These are phyloP conservation scores for Ophiodon elongatus DNA, from an alignment of 2,113 vertebrate species.

Conservation along the genomic window DNA sequence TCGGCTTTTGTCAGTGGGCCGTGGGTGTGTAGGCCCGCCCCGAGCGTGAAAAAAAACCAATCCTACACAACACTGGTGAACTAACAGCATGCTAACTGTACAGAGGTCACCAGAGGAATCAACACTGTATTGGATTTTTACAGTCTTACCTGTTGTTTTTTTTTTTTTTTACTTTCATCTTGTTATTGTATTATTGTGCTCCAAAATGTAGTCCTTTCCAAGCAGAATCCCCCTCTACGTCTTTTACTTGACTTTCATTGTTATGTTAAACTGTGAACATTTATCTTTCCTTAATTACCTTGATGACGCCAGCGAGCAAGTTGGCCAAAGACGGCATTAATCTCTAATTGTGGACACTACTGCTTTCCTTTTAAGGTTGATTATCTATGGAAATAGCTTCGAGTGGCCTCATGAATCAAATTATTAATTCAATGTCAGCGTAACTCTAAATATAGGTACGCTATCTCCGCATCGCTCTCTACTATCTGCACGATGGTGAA, in stretches of 20 bases:
- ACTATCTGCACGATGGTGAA: constrained; percentile 46
- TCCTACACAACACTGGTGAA: constrained; percentile 33
- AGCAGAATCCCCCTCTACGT: constrained; percentile 30
- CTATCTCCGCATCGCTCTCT: constrained; percentile 42
- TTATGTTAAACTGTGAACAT: constrained; percentile 72
- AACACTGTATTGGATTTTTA: not conserved
- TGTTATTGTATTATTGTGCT: not conserved
- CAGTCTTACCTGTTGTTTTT: not conserved
- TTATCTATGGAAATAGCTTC: constrained; percentile 81
- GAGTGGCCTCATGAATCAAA: constrained; percentile 81
- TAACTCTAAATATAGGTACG: constrained; percentile 71
- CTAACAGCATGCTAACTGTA: constrained; percentile 43
- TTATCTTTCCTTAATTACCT: constrained; percentile 75
- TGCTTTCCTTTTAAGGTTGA: constrained; percentile 80
- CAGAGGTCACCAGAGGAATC: constrained; percentile 39
- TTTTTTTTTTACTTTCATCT: too few relatives aligned
- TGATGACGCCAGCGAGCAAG: constrained; percentile 67
- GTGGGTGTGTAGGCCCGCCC: constrained; percentile 45
- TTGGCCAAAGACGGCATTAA: constrained; percentile 76
- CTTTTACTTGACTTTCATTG: constrained; percentile 77
- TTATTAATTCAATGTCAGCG: constrained; percentile 79
- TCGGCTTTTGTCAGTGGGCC: constrained; percentile 68
- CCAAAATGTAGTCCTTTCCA: not conserved
- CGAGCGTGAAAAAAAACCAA: constrained; percentile 69
- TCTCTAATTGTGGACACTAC: constrained; percentile 73